Evolutionary conservation across 2,797 vertebrate species (phyloP).

Genomic region (Thunnus albacares): DNA sequence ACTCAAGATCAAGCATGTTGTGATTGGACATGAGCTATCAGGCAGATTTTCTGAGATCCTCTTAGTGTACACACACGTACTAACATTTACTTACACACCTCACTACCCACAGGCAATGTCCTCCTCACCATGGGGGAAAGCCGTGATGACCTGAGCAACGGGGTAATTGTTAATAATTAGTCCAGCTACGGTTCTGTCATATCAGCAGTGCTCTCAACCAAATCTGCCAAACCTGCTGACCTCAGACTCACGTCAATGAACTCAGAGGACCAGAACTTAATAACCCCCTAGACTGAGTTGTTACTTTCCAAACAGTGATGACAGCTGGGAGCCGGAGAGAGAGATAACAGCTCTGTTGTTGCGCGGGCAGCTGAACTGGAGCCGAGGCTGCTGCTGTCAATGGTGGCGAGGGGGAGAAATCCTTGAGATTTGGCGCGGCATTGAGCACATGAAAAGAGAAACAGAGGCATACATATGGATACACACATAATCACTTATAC

Average conservation of each 20-base stretch:
- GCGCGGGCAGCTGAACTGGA: slow-evolving; percentile 30
- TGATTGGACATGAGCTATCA: slow-evolving; percentile 36
- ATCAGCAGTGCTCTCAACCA: slow-evolving; percentile 74
- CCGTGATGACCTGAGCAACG: slow-evolving; percentile 5
- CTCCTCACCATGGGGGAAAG: slow-evolving; percentile 17
- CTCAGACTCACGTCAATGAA: slow-evolving; percentile 45
- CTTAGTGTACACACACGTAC: slow-evolving; percentile 12
- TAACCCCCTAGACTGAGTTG: slow-evolving; percentile 38
- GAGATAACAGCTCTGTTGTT: slow-evolving; percentile 42
- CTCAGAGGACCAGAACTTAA: slow-evolving; percentile 57
- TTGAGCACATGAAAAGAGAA: slow-evolving; percentile 13
- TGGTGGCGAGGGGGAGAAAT: slow-evolving; percentile 12
- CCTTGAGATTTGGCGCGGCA: slow-evolving; percentile 27
- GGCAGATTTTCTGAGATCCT: slow-evolving; percentile 39
- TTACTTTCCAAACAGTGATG: slow-evolving; percentile 48
- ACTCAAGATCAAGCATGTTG: slow-evolving; percentile 44
- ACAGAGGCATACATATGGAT: neutral
- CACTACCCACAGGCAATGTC: slow-evolving; percentile 20
- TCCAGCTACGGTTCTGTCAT: slow-evolving; percentile 54
- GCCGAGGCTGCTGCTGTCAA: slow-evolving; percentile 22
- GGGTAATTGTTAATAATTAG: slow-evolving; percentile 78
- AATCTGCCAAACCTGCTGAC: slow-evolving; percentile 74
- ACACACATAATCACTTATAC: slow-evolving; percentile 4
- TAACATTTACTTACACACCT: slow-evolving; percentile 24
- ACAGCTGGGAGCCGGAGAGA: slow-evolving; percentile 43